These are phyloP conservation scores for Adelges cooleyi DNA, from an alignment of 1,140 invertebrate genomes.

Conservation along the genomic window DNA sequence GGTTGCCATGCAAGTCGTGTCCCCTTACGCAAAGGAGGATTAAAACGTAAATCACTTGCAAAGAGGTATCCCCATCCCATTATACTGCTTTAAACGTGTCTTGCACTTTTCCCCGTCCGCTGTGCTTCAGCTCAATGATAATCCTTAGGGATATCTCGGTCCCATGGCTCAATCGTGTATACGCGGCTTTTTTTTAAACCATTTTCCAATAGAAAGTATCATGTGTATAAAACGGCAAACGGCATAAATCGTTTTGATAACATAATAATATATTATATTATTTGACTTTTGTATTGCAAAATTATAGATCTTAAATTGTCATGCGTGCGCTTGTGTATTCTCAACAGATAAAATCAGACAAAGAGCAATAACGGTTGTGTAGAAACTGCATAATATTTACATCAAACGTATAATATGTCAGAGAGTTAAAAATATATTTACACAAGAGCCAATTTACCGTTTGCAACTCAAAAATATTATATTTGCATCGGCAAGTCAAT, in stretches of 20 bases:
- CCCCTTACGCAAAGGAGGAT: background rate
- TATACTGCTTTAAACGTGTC: conserved; percentile 11
- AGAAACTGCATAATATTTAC: too few relatives aligned
- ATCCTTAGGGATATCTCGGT: conserved; percentile 5
- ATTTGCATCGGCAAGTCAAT: too few relatives aligned
- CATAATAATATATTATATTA: too few relatives aligned
- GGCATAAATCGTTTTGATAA: conserved; percentile 12
- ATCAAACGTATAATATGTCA: too few relatives aligned
- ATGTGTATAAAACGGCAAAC: background rate
- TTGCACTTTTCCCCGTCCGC: too few relatives aligned
- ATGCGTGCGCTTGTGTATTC: background rate
- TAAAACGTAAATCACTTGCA: conserved; percentile 26
- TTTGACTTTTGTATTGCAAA: too few relatives aligned
- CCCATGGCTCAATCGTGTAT: background rate
- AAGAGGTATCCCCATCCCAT: conserved; percentile 16
- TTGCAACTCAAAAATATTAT: too few relatives aligned
- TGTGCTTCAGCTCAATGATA: background rate
- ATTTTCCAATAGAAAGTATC: too few relatives aligned
- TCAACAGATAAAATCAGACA: too few relatives aligned
- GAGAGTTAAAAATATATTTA: too few relatives aligned
- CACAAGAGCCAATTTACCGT: too few relatives aligned
- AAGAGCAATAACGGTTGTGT: too few relatives aligned
- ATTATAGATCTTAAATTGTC: background rate
- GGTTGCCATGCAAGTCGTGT: background rate
- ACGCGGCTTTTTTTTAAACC: background rate